A percentile compares a stretch with the other conserved stretches of the same genome.
phyloP scores from a whole-genome alignment of 2,797 vertebrate species.

The Lithobates sylvaticus region DNA sequence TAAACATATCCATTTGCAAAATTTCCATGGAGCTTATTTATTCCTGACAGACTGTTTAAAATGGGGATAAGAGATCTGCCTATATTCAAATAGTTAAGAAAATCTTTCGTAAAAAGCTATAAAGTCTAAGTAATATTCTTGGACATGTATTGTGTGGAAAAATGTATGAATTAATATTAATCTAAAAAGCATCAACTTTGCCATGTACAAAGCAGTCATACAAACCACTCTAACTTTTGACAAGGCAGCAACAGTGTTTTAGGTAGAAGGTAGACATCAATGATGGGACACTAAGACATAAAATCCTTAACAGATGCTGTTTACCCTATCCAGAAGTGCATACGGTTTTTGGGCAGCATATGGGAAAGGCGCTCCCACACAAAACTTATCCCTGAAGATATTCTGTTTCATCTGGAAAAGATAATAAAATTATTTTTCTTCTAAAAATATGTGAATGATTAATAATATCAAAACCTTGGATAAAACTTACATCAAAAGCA shows the following conservation, averaged over 20 bases:
- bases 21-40: too few species aligned
- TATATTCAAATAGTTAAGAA: too few species aligned
- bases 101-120: too few species aligned
- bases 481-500: conserved; percentile 76
- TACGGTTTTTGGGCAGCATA: conserved; percentile 76
- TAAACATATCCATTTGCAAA: too few species aligned
- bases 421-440: neutral
- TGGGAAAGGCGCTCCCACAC: conserved; percentile 74
- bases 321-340: conserved; percentile 78
- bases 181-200: neutral
- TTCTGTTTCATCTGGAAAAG: conserved; percentile 77
- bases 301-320: neutral
- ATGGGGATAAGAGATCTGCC: too few species aligned
- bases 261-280: neutral
- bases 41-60: too few species aligned
- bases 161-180: neutral
- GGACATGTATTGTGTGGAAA: neutral
- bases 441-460: neutral
- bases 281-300: neutral
- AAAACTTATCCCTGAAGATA: conserved; percentile 81
- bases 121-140: too few species aligned
- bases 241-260: too few species aligned
- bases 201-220: neutral
- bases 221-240: neutral
- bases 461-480: neutral